These are phyloP conservation scores for Myoxocephalus aenaeus DNA, from an alignment of 2,797 vertebrate genomes.

Conservation along the genomic window DNA sequence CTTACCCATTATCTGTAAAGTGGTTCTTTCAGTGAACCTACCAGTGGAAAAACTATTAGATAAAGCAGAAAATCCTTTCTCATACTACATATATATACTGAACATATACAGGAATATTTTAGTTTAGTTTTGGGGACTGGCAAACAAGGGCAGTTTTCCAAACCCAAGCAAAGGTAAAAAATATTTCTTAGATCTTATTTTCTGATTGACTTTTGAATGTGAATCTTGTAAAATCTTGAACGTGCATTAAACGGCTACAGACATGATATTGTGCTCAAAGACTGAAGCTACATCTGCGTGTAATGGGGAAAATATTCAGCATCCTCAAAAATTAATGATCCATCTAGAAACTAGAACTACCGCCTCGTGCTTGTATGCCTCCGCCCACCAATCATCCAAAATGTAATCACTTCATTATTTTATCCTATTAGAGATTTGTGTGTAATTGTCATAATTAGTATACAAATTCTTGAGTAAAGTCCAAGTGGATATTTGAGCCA, in stretches of 20 bases:
- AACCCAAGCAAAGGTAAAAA: not conserved
- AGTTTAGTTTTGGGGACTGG: not conserved
- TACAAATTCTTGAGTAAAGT: no score
- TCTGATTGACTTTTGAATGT: no score
- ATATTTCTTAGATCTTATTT: not conserved
- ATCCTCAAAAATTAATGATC: not conserved
- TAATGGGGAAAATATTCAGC: not conserved
- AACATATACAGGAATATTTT: not conserved
- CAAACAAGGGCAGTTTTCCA: not conserved
- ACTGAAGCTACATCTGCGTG: not conserved
- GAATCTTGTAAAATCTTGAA: no score
- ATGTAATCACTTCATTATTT: no score
- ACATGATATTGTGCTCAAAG: no score
- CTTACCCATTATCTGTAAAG: conserved; percentile 1
- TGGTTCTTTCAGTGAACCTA: conserved; percentile 9
- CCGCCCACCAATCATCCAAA: no score
- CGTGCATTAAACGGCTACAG: no score
- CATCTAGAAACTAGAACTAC: not conserved
- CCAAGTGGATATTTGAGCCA: no score
- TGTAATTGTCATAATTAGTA: no score
- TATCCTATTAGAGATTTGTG: no score
- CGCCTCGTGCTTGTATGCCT: no score
- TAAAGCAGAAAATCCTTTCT: not conserved
- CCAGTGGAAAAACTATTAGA: not conserved
- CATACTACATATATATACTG: not conserved